phyloP scores from a whole-genome alignment of 2,888 invertebrate species.

The Mesorhabditis spiculigera region DNA sequence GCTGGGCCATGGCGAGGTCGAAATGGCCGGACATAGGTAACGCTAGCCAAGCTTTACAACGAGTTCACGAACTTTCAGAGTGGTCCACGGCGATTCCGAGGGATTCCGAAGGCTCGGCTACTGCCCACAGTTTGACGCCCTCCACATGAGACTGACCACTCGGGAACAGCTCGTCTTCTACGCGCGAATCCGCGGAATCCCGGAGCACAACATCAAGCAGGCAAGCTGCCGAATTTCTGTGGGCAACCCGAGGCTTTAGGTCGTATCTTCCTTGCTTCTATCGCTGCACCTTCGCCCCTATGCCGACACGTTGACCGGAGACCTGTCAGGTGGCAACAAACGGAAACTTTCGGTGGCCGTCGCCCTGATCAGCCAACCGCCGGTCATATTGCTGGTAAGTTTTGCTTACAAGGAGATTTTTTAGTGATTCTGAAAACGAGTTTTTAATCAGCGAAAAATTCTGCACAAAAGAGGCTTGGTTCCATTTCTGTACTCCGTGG shows the following conservation, averaged over 20 bases:
- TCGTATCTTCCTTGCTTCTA: conserved; percentile 23
- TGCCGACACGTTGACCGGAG: conserved; percentile 59
- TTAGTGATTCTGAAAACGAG: not conserved
- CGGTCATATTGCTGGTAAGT: conserved; percentile 68
- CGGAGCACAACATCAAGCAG: conserved; percentile 57
- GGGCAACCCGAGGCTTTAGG: not conserved
- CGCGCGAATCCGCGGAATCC: conserved; percentile 72
- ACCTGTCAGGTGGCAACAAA: conserved; percentile 74
- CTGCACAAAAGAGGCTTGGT: too few relatives aligned
- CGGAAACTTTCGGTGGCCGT: conserved; percentile 77
- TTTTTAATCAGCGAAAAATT: not conserved
- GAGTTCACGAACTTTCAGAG: not conserved
- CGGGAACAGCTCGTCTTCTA: conserved; percentile 75
- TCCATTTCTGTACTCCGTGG: too few relatives aligned
- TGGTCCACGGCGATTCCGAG: conserved; percentile 33
- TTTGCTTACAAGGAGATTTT: not conserved
- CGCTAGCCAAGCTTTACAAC: not conserved
- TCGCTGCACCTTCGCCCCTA: conserved; percentile 67
- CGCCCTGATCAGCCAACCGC: conserved; percentile 72
- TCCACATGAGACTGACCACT: conserved; percentile 76
- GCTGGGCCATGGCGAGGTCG: conserved; percentile 64
- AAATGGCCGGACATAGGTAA: conserved; percentile 61
- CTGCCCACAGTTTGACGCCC: conserved; percentile 84
- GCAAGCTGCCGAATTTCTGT: conserved; percentile 33
- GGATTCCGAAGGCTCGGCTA: conserved; percentile 70